These are phyloP conservation scores for Chouioia cunea DNA, from an alignment of 2,888 invertebrate genomes.

Conservation along the genomic window DNA sequence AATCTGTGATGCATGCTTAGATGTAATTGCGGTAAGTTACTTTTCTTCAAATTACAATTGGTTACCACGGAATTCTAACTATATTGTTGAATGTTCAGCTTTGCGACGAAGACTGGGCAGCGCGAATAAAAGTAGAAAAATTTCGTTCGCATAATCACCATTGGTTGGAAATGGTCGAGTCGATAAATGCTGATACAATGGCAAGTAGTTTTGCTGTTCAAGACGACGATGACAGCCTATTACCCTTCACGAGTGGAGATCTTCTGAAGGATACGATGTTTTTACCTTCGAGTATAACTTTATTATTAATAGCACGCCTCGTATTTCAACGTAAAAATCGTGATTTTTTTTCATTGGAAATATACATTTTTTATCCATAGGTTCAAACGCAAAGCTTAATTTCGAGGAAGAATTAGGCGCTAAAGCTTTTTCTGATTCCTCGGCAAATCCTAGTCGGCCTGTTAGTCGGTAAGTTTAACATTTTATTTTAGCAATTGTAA, in stretches of 20 bases:
- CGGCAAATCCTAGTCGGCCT: conserved; percentile 69
- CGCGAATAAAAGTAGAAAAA: conserved; percentile 91
- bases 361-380: conserved; percentile 47
- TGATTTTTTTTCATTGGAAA: conserved; percentile 8
- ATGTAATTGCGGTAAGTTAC: conserved; percentile 86
- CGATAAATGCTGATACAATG: conserved; percentile 71
- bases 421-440: conserved; percentile 63
- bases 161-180: conserved; percentile 97
- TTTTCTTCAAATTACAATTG: background rate
- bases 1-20: conserved; percentile 94
- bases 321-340: background rate
- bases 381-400: conserved; percentile 57
- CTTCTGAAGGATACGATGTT: conserved; percentile 75
- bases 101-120: conserved; percentile 93
- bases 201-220: conserved; percentile 61
- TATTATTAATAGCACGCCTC: conserved; percentile 1
- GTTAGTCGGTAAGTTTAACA: conserved; percentile 67
- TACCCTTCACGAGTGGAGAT: conserved; percentile 82
- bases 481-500: background rate
- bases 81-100: conserved; percentile 68
- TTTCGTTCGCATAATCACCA: conserved; percentile 99
- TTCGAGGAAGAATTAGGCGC: conserved; percentile 61
- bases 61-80: conserved; percentile 18
- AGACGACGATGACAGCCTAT: conserved; percentile 76
- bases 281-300: conserved; percentile 66